These are phyloP conservation scores for Meteorus colon DNA, from an alignment of 2,888 invertebrate species.

Conservation along the genomic window DNA sequence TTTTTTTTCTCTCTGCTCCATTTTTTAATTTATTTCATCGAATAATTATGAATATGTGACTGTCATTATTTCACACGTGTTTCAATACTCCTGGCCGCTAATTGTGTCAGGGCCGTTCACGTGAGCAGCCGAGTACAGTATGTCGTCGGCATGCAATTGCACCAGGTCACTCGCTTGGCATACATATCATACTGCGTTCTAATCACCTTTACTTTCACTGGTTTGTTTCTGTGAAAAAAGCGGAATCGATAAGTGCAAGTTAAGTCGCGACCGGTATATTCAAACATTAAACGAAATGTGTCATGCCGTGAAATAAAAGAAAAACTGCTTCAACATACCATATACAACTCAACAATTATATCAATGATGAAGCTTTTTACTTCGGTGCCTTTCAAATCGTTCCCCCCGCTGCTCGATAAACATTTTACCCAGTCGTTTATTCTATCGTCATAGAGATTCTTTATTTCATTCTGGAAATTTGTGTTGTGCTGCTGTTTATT, in stretches of 20 bases:
- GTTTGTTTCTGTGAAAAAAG: neutral
- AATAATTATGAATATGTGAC: too few relatives aligned
- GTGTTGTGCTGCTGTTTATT: neutral
- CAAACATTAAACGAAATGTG: neutral
- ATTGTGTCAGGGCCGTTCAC: conserved; percentile 58
- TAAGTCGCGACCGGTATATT: neutral
- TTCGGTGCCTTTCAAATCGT: conserved; percentile 50
- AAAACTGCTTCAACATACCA: conserved; percentile 3
- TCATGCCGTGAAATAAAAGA: neutral
- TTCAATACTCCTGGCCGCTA: conserved; percentile 25
- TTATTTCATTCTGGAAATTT: neutral
- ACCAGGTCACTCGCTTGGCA: conserved; percentile 14
- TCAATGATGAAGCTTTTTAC: conserved; percentile 38
- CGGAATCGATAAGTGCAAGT: neutral
- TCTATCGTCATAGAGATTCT: neutral
- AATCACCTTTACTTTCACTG: conserved; percentile 35
- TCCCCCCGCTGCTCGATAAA: conserved; percentile 42
- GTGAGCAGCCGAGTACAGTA: conserved; percentile 60
- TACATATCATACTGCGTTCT: conserved; percentile 19
- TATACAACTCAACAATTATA: neutral
- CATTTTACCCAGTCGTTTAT: neutral
- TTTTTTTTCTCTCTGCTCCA: neutral
- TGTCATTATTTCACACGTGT: conserved; percentile 39
- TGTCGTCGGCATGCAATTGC: conserved; percentile 10
- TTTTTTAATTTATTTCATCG: neutral